These are phyloP conservation scores for Sabellastarte sp. DNA, from an alignment of 2,888 invertebrate genomes.

Conservation along the genomic window DNA sequence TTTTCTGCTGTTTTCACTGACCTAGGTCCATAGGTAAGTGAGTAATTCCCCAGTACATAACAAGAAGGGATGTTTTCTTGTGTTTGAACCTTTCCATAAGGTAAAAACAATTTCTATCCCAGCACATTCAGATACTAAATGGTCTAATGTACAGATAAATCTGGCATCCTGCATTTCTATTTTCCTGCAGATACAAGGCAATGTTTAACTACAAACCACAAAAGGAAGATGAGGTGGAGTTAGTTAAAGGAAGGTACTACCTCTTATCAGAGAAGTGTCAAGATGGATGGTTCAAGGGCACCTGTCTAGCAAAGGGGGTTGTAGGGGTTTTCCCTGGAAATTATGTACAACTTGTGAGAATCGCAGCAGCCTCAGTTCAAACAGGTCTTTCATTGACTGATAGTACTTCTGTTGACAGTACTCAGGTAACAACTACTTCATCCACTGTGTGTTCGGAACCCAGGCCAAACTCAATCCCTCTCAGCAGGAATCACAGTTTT, in stretches of 20 bases:
- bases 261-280: conserved; percentile 96
- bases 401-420: neutral
- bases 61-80: too few species aligned
- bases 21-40: too few species aligned
- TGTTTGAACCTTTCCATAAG: too few species aligned
- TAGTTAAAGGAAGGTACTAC: conserved; percentile 85
- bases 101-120: too few species aligned
- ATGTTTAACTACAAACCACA: conserved; percentile 95
- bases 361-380: conserved; percentile 19
- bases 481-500: neutral
- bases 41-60: too few species aligned
- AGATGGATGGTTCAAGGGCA: conserved; percentile 98
- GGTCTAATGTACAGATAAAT: too few species aligned
- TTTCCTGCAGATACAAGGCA: conserved; percentile 86
- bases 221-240: conserved; percentile 93
- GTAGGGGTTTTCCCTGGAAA: conserved; percentile 98
- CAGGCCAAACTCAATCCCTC: neutral
- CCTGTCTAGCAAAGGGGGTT: conserved; percentile 71
- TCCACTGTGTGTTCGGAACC: neutral
- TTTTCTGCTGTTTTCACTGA: too few species aligned
- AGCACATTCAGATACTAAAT: too few species aligned
- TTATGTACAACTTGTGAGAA: conserved; percentile 69
- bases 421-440: neutral
- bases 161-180: too few species aligned
- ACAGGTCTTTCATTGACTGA: conserved; percentile 25